Percentiles rank a stretch among this genome's conserved stretches.
Conservation (phyloP, 2,113 vertebrate genomes). For the Sceloporus tristichus region DNA sequence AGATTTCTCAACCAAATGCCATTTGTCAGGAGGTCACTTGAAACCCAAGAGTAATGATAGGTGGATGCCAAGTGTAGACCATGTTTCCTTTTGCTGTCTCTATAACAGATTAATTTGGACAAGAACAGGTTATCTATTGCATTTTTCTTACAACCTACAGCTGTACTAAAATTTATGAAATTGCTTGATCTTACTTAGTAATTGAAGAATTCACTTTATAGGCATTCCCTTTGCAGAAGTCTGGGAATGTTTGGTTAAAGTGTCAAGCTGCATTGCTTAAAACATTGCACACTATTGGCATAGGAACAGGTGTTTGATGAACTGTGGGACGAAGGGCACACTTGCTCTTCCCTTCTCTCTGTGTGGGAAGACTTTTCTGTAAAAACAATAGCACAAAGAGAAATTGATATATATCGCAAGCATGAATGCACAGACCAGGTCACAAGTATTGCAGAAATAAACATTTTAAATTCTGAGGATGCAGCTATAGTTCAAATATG, state of each 20-base stretch:
- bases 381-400: slow-evolving; percentile 69
- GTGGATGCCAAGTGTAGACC: slow-evolving; percentile 71
- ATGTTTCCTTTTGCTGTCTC: slow-evolving; percentile 54
- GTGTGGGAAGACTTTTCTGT: slow-evolving; percentile 36
- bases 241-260: slow-evolving; percentile 25
- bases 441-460: slow-evolving; percentile 20
- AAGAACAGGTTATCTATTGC: slow-evolving; percentile 36
- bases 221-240: slow-evolving; percentile 27
- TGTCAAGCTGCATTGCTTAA: slow-evolving; percentile 39
- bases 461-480: slow-evolving; percentile 46
- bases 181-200: neutral
- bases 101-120: slow-evolving; percentile 33
- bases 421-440: slow-evolving; percentile 38
- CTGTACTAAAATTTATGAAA: slow-evolving; percentile 46
- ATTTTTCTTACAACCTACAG: slow-evolving; percentile 55
- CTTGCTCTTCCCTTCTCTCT: slow-evolving; percentile 28
- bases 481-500: slow-evolving; percentile 46
- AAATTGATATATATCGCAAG: slow-evolving; percentile 14
- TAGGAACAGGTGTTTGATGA: slow-evolving; percentile 41
- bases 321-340: neutral
- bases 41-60: slow-evolving; percentile 76
- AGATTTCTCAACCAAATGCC: slow-evolving; percentile 81
- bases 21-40: slow-evolving; percentile 80
- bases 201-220: neutral
- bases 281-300: slow-evolving; percentile 25